Evolutionary conservation across 2,113 vertebrate species (phyloP), one percentile per base, ranked within the genome.

Genomic region (Chitala chitala): DNA sequence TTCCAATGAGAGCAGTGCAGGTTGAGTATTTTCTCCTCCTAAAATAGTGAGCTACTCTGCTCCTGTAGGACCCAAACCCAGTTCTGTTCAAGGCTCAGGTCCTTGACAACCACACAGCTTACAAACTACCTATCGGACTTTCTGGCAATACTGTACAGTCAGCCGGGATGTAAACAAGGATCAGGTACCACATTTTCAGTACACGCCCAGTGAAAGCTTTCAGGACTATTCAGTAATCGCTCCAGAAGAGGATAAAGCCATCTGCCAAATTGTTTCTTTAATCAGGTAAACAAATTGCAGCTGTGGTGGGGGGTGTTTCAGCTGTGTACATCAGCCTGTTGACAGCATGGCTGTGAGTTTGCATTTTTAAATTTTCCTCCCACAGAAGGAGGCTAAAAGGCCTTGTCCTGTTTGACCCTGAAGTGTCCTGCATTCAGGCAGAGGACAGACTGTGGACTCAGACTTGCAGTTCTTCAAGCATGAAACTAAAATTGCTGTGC

Each of bases 231-330:
- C 56, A 12, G 33, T n/a, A 42, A 69, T 26, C 65, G n/a, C 31
- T 50, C 31, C 24, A 31, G 44, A 26, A 50, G 44, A 69, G 12
- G 42, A 69, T 17, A 48, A 51, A 50, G 24, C 42, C 44, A 69
- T 50, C 50, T 69, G 13, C 44, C 44, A 33, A 69, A 69, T 31
- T 33, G 44, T 69, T 69, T 69, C 65, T 69, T 7, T 69, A 33
- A 56, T 56, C 6, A 56, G 54, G 24, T 10, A 51, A 51, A 65
- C 63, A 65, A n/a, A 22, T 42, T 38, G 63, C 38, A 65, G 63
- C 56, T 33, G 26, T 29, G 33, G 56, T 7, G 15, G 56, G 56
- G 9, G 61, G 42, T 15, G 13, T 50, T 69, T 31, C 44, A 29
- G 13, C 42, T 15, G 24, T 50, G 12, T 48, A 1, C 17, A 22